phyloP scores from a whole-genome alignment of 1,140 invertebrate species.

The Leptoteleia sp. region DNA sequence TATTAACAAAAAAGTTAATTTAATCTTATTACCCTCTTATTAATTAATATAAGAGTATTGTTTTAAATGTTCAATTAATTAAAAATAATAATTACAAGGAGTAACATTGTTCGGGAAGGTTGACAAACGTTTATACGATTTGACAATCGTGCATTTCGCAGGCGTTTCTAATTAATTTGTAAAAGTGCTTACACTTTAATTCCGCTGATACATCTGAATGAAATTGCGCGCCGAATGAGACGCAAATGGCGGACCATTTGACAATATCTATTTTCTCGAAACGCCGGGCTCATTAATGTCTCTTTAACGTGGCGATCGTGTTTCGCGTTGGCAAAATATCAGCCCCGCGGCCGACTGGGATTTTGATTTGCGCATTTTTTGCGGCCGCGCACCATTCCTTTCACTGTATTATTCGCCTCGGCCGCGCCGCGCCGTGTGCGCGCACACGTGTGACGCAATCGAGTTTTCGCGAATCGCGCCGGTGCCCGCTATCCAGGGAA shows the following conservation, averaged over 20 bases:
- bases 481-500: conserved; percentile 34
- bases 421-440: conserved; percentile 1
- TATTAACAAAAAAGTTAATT: too few relatives aligned
- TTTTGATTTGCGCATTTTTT: conserved; percentile 28
- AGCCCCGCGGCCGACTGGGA: conserved; percentile 3
- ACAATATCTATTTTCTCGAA: conserved; percentile 17
- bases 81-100: too few relatives aligned
- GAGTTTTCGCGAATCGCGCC: conserved; percentile 28
- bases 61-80: too few relatives aligned
- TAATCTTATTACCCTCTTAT: too few relatives aligned
- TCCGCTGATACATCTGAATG: too few relatives aligned
- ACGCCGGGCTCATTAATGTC: conserved; percentile 28
- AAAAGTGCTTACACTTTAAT: too few relatives aligned
- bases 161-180: too few relatives aligned
- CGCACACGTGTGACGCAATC: conserved; percentile 28
- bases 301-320: conserved; percentile 22
- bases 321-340: conserved; percentile 16
- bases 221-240: not conserved
- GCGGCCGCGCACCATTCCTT: conserved; percentile 14
- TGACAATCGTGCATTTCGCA: too few relatives aligned
- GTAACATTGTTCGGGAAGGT: too few relatives aligned
- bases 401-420: conserved; percentile 37
- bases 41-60: too few relatives aligned
- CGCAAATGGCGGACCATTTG: conserved; percentile 1
- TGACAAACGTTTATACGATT: too few relatives aligned